Base-by-base conservation (phyloP, 2,113 vertebrate genomes). In the Rhinolophus ferrumequinum region DNA sequence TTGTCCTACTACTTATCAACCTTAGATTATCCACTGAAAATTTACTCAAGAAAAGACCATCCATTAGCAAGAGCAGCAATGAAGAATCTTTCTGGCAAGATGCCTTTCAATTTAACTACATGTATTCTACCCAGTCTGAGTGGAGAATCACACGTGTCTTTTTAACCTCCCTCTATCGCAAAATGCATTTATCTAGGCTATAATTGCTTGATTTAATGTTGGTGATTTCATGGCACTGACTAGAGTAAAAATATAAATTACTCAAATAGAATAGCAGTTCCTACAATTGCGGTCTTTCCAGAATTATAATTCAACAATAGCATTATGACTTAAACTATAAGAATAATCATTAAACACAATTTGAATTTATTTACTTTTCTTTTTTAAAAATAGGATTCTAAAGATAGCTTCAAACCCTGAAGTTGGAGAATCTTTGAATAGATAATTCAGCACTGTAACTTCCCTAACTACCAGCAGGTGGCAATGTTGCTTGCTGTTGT, bases 221-320 rank as follows among this genome's bases (percentile, higher is more conserved):
- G 18, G 19, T 67, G 84, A 88, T 93, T 77, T 90, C 92, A 72
- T 79, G 88, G 41, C 13, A 82, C 12, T 26, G 50, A 5, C 50
- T 70, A 92, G 35, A 75, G 18, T 86, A 56, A 96, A 94, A 81
- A 88, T 41, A 21, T 35, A 88, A 79, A 84, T 95, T 60, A 91
- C 11, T 87, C 67, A 87, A 93, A 69, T 58, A 88, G 12, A 84
- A 56, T 8, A 83, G 26, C 28, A 84, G 66, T 93, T 96, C 24
- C 22, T 83, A 70, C 28, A 82, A 72, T 26, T 58, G 82, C 13
- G 79, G 38, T 3, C 38, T 91, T 91, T 52, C 22, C 58, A 62
- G 44, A 90, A 52, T 52, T 96, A 28, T 60, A 89, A 92, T 73
- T 88, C 77, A 58, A 90, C n/a, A 94, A 95, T 76, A 82, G n/a